A percentile compares a stretch with the other conserved stretches of the same genome.
These are phyloP conservation scores for Coenobita brevimanus DNA, from an alignment of 1,140 invertebrate genomes.

Conservation along the genomic window DNA sequence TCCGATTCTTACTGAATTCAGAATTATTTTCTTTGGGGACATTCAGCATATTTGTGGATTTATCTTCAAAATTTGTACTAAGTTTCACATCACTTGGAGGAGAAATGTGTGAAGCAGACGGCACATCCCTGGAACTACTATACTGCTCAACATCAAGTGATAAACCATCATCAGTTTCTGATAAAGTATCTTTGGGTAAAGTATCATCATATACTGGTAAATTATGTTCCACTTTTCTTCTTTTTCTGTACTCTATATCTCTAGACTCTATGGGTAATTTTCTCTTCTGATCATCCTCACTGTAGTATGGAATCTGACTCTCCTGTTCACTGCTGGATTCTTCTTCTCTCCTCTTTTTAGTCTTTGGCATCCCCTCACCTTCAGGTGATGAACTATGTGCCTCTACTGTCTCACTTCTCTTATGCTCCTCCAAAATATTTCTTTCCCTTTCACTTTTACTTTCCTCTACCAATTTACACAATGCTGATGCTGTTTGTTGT, in stretches of 20 bases:
- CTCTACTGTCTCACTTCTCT: neutral
- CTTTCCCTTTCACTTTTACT: neutral
- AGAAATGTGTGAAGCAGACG: too few species aligned
- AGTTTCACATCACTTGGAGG: too few species aligned
- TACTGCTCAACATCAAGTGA: too few species aligned
- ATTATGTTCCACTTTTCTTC: constrained; percentile 11
- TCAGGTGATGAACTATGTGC: neutral
- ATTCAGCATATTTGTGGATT: too few species aligned
- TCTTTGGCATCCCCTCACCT: neutral
- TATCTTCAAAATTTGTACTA: too few species aligned
- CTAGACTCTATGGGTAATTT: neutral
- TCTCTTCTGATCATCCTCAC: constrained; percentile 16
- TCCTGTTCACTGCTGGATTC: neutral
- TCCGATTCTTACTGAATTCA: too few species aligned
- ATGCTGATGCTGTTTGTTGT: neutral
- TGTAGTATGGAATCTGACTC: neutral
- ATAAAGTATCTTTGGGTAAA: neutral
- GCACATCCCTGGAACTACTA: too few species aligned
- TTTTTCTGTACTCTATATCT: constrained; percentile 12
- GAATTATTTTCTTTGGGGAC: too few species aligned
- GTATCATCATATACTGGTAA: neutral
- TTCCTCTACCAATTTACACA: neutral
- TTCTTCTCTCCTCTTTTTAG: neutral
- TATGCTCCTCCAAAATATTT: neutral
- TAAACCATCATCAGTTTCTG: neutral